phyloP scores from a whole-genome alignment of 1,140 invertebrate genomes.

The Choristoneura fumiferana region DNA sequence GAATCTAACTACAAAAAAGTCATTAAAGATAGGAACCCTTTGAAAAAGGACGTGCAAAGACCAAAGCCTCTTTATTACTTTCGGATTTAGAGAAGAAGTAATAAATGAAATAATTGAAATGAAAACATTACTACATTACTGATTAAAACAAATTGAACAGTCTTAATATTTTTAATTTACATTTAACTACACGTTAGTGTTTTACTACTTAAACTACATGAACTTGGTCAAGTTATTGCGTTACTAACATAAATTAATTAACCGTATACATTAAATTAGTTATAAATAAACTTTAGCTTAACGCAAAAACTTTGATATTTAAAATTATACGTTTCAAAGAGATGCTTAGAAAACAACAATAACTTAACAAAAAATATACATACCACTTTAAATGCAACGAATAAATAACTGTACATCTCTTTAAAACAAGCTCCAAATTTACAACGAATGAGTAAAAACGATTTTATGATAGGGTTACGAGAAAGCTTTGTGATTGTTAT shows the following conservation, averaged over 20 bases:
- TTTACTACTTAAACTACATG: conserved; percentile 33
- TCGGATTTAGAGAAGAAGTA: conserved; percentile 45
- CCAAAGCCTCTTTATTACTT: conserved; percentile 75
- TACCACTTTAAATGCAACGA: conserved; percentile 11
- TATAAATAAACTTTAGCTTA: conserved; percentile 21
- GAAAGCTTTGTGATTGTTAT: conserved; percentile 40
- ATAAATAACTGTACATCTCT: conserved; percentile 34
- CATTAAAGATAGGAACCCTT: conserved; percentile 28
- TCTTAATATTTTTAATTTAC: conserved; percentile 22
- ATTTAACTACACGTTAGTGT: conserved; percentile 57
- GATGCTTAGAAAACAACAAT: conserved; percentile 27
- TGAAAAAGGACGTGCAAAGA: conserved; percentile 59
- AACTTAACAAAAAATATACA: conserved; percentile 10
- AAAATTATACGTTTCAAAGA: conserved; percentile 37
- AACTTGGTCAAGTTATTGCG: conserved; percentile 34
- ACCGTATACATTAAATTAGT: background rate
- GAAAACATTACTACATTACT: conserved; percentile 22
- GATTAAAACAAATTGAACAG: conserved; percentile 24
- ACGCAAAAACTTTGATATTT: conserved; percentile 36
- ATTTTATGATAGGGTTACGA: conserved; percentile 9
- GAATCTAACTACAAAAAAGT: conserved; percentile 27
- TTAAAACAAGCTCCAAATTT: conserved; percentile 41
- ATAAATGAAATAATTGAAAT: conserved; percentile 32
- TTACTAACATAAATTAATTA: conserved; percentile 20
- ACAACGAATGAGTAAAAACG: conserved; percentile 46